These are phyloP conservation scores for Tiliacea citrago DNA, from an alignment of 2,888 invertebrate genomes.

Conservation along the genomic window DNA sequence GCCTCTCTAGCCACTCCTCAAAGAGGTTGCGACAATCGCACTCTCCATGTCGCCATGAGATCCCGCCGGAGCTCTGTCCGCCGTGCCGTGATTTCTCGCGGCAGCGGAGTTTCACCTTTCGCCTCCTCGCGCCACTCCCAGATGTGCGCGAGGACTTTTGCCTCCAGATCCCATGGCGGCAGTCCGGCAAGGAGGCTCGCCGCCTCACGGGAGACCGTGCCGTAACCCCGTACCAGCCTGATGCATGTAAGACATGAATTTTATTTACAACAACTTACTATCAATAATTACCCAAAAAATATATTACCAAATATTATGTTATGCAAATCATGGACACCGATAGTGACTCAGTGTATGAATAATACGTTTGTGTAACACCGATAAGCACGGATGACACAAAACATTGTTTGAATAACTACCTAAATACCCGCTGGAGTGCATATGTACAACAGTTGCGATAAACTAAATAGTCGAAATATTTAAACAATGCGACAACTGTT, in stretches of 20 bases:
- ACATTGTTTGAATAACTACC: constrained; percentile 21
- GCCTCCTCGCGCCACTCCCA: too few species aligned
- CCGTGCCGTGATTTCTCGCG: too few species aligned
- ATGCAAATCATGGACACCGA: constrained; percentile 2
- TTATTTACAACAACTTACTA: background rate
- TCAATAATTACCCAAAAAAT: background rate
- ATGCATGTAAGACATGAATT: background rate
- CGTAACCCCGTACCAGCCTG: too few species aligned
- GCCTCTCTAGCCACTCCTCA: too few species aligned
- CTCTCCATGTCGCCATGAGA: too few species aligned
- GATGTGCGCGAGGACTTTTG: too few species aligned
- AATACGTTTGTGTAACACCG: constrained; percentile 22
- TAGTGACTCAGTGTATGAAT: constrained; percentile 16
- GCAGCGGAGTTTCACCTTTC: too few species aligned
- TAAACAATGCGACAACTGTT: constrained; percentile 18
- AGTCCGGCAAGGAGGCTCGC: too few species aligned
- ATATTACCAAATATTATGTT: constrained; percentile 15
- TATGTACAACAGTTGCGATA: constrained; percentile 1
- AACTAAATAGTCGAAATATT: constrained; percentile 15
- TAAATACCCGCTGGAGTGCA: constrained; percentile 4
- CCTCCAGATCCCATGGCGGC: too few species aligned
- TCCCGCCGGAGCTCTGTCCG: too few species aligned
- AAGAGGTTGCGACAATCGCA: too few species aligned
- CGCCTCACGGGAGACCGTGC: too few species aligned
- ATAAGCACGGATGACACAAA: constrained; percentile 31